Conservation (phyloP, 2,797 vertebrate species). For the Leucoraja ocellata region DNA sequence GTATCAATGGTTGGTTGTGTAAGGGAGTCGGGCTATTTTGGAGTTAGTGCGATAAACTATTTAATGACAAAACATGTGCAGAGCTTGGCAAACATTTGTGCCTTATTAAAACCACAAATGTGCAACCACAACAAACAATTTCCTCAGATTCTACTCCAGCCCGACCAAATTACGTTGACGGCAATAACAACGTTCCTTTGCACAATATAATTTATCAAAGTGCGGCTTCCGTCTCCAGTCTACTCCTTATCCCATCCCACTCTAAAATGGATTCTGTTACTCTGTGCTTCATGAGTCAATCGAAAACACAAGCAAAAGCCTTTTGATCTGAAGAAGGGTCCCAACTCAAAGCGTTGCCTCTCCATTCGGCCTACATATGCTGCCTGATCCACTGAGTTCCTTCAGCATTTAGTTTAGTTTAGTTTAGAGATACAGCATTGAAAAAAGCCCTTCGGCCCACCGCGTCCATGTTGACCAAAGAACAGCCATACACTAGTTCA, state of each 20-base stretch:
- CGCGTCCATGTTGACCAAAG: too few relatives aligned
- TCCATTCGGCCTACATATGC: too few relatives aligned
- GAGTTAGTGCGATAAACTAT: not conserved
- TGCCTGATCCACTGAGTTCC: too few relatives aligned
- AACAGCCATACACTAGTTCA: too few relatives aligned
- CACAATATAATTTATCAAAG: conserved; percentile 11
- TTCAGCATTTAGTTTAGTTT: too few relatives aligned
- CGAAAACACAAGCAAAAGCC: too few relatives aligned
- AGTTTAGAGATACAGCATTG: too few relatives aligned
- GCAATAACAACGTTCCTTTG: not conserved
- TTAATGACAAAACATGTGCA: not conserved
- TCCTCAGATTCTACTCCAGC: not conserved
- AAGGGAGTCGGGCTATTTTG: not conserved
- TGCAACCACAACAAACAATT: not conserved
- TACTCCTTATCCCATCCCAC: not conserved
- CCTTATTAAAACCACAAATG: not conserved
- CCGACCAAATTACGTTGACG: not conserved
- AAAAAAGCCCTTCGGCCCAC: too few relatives aligned
- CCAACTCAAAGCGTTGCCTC: too few relatives aligned
- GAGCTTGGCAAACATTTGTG: not conserved
- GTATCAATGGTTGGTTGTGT: not conserved
- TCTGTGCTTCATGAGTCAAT: too few relatives aligned
- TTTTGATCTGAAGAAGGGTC: too few relatives aligned
- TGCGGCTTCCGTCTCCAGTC: not conserved
- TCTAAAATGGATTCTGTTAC: not conserved